These are phyloP conservation scores for Sitodiplosis mosellana DNA, from an alignment of 1,140 invertebrate species.

Conservation along the genomic window DNA sequence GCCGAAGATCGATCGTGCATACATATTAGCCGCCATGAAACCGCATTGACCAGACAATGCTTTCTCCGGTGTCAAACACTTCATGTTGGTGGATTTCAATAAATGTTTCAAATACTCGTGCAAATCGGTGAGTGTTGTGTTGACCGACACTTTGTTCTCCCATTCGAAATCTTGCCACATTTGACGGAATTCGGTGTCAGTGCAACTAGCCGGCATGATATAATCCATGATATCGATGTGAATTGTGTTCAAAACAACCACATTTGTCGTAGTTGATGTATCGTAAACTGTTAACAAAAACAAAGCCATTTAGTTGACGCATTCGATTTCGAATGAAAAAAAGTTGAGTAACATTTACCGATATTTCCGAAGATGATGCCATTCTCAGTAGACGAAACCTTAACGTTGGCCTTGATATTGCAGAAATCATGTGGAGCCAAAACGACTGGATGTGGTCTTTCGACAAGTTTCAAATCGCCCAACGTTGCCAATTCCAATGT, in stretches of 20 bases:
- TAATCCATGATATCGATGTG: conserved; percentile 99
- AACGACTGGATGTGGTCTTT: conserved; percentile 89
- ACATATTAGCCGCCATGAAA: conserved; percentile 98
- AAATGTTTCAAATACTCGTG: conserved; percentile 86
- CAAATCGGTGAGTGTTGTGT: conserved; percentile 84
- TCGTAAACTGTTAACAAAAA: conserved; percentile 63
- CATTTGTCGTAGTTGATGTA: conserved; percentile 82
- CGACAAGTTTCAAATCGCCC: conserved; percentile 93
- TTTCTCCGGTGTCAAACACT: conserved; percentile 92
- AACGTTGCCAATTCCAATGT: conserved; percentile 93
- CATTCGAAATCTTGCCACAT: conserved; percentile 99
- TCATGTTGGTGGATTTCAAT: conserved; percentile 94
- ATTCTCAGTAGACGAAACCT: conserved; percentile 93
- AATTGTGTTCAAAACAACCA: conserved; percentile 96
- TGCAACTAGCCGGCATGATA: conserved; percentile 92
- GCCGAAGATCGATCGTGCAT: conserved; percentile 97
- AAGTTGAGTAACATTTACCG: conserved; percentile 31
- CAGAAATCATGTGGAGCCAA: conserved; percentile 93
- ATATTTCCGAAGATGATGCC: conserved; percentile 99
- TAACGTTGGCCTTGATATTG: conserved; percentile 94
- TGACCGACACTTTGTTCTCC: conserved; percentile 99
- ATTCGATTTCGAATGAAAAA: too few species aligned
- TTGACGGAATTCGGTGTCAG: conserved; percentile 86
- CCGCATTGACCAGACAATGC: conserved; percentile 90
- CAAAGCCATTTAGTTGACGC: background rate